These are phyloP conservation scores for Austrofundulus limnaeus DNA, from an alignment of 2,113 vertebrate genomes.

Conservation along the genomic window DNA sequence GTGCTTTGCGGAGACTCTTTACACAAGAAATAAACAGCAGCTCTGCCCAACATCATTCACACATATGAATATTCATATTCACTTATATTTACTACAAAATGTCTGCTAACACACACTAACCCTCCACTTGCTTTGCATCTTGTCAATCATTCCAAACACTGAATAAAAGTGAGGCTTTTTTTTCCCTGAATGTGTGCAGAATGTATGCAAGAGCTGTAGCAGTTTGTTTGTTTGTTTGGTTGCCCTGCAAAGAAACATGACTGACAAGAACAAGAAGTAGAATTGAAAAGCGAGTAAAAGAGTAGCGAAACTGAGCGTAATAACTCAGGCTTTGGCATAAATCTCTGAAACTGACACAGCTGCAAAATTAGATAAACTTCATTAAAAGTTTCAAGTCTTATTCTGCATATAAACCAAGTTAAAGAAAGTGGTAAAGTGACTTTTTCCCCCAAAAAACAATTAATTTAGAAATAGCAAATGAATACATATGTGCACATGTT, in stretches of 20 bases:
- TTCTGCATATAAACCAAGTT: background rate
- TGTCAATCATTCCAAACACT: constrained; percentile 22
- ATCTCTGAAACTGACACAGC: constrained; percentile 25
- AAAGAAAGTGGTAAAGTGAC: background rate
- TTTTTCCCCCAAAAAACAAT: too few species aligned
- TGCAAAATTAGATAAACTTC: constrained; percentile 40
- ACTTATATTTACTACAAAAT: background rate
- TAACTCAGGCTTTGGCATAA: constrained; percentile 47
- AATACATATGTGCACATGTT: too few species aligned
- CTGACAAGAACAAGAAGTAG: constrained; percentile 36
- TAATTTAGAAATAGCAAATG: too few species aligned
- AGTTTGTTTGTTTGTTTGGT: constrained; percentile 40
- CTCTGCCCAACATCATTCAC: background rate
- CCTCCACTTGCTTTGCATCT: background rate
- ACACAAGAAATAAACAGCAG: constrained; percentile 2
- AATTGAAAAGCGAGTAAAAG: constrained; percentile 10
- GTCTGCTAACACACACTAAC: background rate
- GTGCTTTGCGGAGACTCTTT: background rate
- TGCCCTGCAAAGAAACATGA: constrained; percentile 38
- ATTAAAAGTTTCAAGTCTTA: constrained; percentile 28
- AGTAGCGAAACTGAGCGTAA: constrained; percentile 27
- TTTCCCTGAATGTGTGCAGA: constrained; percentile 8
- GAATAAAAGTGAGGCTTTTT: constrained; percentile 19
- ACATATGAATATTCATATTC: background rate
- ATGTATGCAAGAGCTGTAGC: constrained; percentile 4